Evolutionary conservation across 2,888 invertebrate species (phyloP).

Genomic region (Nomada lathburiana): DNA sequence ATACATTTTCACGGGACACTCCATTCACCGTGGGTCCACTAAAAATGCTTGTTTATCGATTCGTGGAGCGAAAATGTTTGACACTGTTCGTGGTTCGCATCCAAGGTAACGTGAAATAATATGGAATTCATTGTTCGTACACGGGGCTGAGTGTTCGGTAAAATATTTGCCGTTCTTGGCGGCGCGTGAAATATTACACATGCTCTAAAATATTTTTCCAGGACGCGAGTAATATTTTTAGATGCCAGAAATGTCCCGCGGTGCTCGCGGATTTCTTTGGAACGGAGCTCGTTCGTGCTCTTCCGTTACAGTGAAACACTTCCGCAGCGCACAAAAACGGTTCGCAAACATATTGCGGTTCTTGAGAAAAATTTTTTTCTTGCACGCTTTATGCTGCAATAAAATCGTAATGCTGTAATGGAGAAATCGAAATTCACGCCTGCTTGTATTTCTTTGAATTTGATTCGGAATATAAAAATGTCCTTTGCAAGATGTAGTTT

Average conservation of each 20-base stretch:
- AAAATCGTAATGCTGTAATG: no score
- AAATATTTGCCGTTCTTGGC: conserved; percentile 41
- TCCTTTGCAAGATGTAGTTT: no score
- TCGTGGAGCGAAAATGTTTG: conserved; percentile 36
- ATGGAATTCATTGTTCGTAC: conserved; percentile 29
- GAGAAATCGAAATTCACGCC: no score
- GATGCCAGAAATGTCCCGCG: background rate
- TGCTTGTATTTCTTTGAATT: no score
- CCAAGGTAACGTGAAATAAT: conserved; percentile 20
- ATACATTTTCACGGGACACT: conserved; percentile 13
- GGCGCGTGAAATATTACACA: conserved; percentile 6
- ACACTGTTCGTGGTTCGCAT: conserved; percentile 10
- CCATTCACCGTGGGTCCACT: conserved; percentile 32
- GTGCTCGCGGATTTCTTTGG: conserved; percentile 3
- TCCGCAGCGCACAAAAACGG: background rate
- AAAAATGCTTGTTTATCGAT: conserved; percentile 57
- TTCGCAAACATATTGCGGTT: no score
- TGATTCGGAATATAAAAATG: no score
- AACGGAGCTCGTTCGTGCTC: conserved; percentile 7
- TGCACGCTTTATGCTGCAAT: no score
- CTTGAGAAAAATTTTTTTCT: no score
- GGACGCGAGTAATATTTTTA: conserved; percentile 33
- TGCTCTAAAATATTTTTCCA: conserved; percentile 35
- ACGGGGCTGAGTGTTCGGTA: conserved; percentile 11
- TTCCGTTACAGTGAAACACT: background rate